Base-by-base conservation (phyloP, 2,888 invertebrate genomes). In the Agelastica alni region DNA sequence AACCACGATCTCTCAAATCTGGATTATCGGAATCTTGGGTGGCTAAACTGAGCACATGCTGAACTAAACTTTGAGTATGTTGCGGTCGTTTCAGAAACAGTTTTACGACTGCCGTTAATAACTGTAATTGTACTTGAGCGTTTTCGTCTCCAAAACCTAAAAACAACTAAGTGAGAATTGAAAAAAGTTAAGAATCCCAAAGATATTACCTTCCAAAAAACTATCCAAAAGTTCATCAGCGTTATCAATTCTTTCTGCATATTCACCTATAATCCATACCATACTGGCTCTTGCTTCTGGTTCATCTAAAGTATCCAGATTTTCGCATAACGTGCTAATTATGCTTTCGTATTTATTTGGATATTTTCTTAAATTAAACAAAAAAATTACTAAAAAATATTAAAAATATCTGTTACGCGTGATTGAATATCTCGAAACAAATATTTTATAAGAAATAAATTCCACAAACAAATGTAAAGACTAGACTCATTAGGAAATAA, bases 261-360 rank as follows among this genome's bases (percentile, higher is more conserved):
- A 99, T 78, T 99, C 98, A 13, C 97, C 98, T 60, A 91, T 90
- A 51, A 91, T 91, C 90, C 90, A 91, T 10, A 90, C 98, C 98
- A 98, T 99, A 4, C 96, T 96, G 3, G 98, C 98, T 65, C 98
- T 83, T 0, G 98, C 99, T 75, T 99, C 99, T 0, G 99, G 99
- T 73, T 99, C 99, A 75, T 99, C 99, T 56, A 99, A 77, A 0
- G 99, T 99, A 72, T 99, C 99, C 64, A 99, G 79, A 79, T 99
- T 99, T 80, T 99, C 99, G 76, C 99, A 99, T 4, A 99, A 81
- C 0, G 98, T 99, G 58, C 97, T 96, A 74, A 99, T 99, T 72
- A 99, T 99, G 76, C 96, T 97, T 80, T 99, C 99, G 75, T 99
- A 99, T 77, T 99, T 97, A 78, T 99, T 99, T 6, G 99, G 99